Percentiles rank a stretch among this genome's conserved stretches.
phyloP scores from a whole-genome alignment of 2,113 vertebrate genomes.

The Grammomys dolichurus region DNA sequence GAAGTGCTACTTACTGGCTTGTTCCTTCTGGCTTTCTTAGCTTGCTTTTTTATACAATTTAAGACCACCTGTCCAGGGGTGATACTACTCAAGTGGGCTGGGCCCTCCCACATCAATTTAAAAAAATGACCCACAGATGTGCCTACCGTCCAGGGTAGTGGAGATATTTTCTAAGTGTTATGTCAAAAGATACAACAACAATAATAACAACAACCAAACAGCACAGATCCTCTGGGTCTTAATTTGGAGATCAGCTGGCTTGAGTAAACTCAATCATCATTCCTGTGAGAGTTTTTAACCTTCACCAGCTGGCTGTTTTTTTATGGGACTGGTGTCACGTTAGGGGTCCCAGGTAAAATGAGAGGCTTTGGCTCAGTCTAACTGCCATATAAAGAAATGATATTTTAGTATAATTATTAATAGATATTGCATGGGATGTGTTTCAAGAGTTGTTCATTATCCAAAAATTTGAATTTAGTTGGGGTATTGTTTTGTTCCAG shows the following conservation, averaged over 20 bases:
- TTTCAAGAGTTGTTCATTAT: background rate
- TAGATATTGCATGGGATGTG: background rate
- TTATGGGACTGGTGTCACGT: background rate
- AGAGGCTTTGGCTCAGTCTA: background rate
- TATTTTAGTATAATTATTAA: slow-evolving; percentile 30
- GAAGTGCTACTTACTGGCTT: background rate
- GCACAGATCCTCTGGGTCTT: slow-evolving; percentile 14
- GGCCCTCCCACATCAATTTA: background rate
- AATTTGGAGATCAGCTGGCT: background rate
- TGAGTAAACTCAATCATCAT: background rate
- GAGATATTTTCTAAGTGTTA: background rate
- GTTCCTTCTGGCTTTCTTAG: background rate
- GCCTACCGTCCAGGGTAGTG: background rate
- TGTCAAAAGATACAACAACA: background rate
- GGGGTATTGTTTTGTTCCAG: slow-evolving; percentile 4
- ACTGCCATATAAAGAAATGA: slow-evolving; percentile 44
- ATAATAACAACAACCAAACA: background rate
- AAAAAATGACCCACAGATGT: background rate
- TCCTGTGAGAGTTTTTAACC: background rate
- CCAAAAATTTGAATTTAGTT: slow-evolving; percentile 7
- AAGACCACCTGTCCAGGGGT: background rate
- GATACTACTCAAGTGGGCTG: background rate
- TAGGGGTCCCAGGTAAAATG: background rate
- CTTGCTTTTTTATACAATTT: background rate
- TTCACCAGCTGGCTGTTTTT: background rate